Percentiles rank a stretch among this genome's conserved stretches.
Conservation (phyloP, 2,888 invertebrate genomes). For the Petrolisthes manimaculis region DNA sequence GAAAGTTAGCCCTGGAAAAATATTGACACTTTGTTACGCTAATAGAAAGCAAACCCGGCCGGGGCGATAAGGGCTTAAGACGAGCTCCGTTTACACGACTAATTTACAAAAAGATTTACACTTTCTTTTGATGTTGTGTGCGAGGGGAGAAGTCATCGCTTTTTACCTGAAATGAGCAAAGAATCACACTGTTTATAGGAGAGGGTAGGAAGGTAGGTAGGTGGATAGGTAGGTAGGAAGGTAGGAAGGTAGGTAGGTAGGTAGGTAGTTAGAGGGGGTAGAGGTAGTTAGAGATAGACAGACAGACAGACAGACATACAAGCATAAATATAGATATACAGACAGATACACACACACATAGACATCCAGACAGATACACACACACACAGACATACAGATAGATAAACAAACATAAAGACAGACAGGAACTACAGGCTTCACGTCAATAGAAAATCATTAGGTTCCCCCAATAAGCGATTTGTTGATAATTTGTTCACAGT, state of each 20-base stretch:
- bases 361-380: not conserved
- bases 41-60: slow-evolving; percentile 60
- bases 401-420: not conserved
- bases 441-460: slow-evolving; percentile 12
- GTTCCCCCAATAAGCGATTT: not conserved
- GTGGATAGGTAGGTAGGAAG: not conserved
- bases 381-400: not conserved
- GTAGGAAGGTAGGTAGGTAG: not conserved
- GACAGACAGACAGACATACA: too few relatives aligned
- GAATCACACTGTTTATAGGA: not conserved
- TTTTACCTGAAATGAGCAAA: slow-evolving; percentile 34
- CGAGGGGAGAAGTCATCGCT: slow-evolving; percentile 30
- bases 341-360: too few relatives aligned
- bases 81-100: slow-evolving; percentile 51
- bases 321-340: too few relatives aligned
- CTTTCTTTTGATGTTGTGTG: slow-evolving; percentile 50
- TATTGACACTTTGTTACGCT: slow-evolving; percentile 61
- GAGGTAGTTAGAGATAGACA: too few relatives aligned
- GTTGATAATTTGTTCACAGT: not conserved
- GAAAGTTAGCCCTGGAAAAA: slow-evolving; percentile 57
- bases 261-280: too few relatives aligned
- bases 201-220: not conserved
- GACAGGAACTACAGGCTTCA: not conserved
- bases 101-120: slow-evolving; percentile 60
- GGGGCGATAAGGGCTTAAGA: slow-evolving; percentile 54